A percentile compares a stretch with the other conserved stretches of the same genome.
Evolutionary conservation across 2,888 invertebrate species (phyloP).

Genomic region (Watsonalla cultraria): DNA sequence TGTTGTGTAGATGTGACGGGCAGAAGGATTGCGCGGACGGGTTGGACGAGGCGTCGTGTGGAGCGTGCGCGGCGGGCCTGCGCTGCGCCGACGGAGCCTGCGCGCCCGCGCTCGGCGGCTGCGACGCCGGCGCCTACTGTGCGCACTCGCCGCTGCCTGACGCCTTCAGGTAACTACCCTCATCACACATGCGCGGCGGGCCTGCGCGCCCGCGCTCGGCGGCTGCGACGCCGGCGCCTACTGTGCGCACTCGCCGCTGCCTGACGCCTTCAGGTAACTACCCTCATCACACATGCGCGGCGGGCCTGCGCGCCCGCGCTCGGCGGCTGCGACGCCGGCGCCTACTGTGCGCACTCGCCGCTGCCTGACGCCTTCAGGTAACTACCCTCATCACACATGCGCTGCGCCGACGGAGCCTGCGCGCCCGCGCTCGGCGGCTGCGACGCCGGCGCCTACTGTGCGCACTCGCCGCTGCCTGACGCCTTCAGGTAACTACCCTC

Average conservation of each 20-base stretch:
- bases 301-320: conserved; percentile 84
- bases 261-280: conserved; percentile 52
- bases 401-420: conserved; percentile 77
- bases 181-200: conserved; percentile 79
- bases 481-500: conserved; percentile 44
- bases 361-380: conserved; percentile 62
- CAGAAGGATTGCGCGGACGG: conserved; percentile 90
- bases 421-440: conserved; percentile 83
- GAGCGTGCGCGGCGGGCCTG: conserved; percentile 83
- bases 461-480: conserved; percentile 53
- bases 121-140: conserved; percentile 72
- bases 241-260: conserved; percentile 58
- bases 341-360: conserved; percentile 54
- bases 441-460: conserved; percentile 72
- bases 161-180: conserved; percentile 45
- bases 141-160: conserved; percentile 55
- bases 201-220: conserved; percentile 83
- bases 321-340: conserved; percentile 80
- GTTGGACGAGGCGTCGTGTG: conserved; percentile 83
- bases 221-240: conserved; percentile 77
- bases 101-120: conserved; percentile 83
- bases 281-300: conserved; percentile 76
- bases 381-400: conserved; percentile 29
- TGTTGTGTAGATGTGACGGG: conserved; percentile 82
- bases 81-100: conserved; percentile 81